Base-by-base conservation (phyloP, 1,140 invertebrate genomes). In the Scaptomyza hsui region DNA sequence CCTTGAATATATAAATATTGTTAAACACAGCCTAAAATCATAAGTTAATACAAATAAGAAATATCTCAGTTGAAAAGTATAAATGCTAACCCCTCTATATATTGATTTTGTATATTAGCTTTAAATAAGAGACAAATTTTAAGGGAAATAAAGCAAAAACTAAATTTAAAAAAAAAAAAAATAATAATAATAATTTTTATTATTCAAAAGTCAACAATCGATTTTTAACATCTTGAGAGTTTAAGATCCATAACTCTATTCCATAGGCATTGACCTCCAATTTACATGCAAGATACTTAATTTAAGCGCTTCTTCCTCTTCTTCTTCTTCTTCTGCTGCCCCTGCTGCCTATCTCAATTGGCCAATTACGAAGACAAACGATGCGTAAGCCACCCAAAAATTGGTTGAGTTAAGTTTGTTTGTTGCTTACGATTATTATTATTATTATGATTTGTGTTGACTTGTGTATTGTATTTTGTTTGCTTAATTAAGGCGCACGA, bases 401-500 rank as follows among this genome's bases (percentile, higher is more conserved):
- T 49, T 26, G 21, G 45, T 15, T 59, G 24, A 65, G 52, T 29
- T 32, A 26, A 26, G 24, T 29, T 7, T 35, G 18, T 3, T 32
- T 49, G 15, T 6, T 51, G 12, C 6, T 37, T 52, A 37, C 19
- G 16, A 52, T 35, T 37, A 18, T 16, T 12, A 19, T 51, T 35
- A 19, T 51, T 19, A 32, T 18, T 51, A 21, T 51, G 39, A 12
- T 18, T 26, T 4, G 26, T 60, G 16, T 49, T 60, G 32, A 9
- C 6, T 45, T 29, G 12, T 10, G 39, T 13, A 60, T 42, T 67
- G 29, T 67, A 39, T 13, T 21, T 35, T 63, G 26, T 26, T 15
- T 18, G 16, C 29, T 62, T 62, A 69, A 69, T 62, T 62, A 69
- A 39, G 24, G 24, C 48, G 21, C 49, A 52, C 49, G 29, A 55